Evolutionary conservation across 2,113 vertebrate species (phyloP).

Genomic region (Bubalus kerabau): DNA sequence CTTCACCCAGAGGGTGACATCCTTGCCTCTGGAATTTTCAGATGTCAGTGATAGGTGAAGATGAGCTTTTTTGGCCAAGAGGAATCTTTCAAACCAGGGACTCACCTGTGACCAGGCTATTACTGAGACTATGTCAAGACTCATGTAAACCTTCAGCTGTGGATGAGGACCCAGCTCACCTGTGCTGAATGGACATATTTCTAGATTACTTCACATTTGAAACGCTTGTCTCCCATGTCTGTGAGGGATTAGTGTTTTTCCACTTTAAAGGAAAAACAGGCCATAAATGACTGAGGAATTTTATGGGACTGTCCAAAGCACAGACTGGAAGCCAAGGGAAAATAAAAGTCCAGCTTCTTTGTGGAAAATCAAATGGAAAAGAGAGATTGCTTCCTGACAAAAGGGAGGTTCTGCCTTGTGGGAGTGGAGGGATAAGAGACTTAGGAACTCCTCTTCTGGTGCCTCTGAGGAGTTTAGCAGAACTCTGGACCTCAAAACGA

Average conservation of each 20-base stretch:
- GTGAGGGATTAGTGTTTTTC: constrained; percentile 53
- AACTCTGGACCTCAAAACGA: background rate
- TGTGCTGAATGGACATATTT: background rate
- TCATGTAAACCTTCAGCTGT: background rate
- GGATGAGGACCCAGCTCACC: background rate
- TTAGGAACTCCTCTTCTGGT: background rate
- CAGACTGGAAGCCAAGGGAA: constrained; percentile 60
- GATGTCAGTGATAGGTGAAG: background rate
- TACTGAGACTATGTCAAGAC: background rate
- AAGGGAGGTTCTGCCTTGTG: background rate
- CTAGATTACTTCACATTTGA: background rate
- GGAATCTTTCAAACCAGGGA: background rate
- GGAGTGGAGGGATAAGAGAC: background rate
- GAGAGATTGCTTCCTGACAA: constrained; percentile 32
- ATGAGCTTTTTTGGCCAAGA: background rate
- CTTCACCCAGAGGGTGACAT: background rate
- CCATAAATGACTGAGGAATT: constrained; percentile 71
- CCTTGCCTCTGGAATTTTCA: background rate
- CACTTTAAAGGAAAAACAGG: constrained; percentile 63
- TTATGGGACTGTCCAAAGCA: constrained; percentile 57
- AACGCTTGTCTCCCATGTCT: background rate
- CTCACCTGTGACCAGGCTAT: background rate
- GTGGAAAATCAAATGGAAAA: constrained; percentile 41
- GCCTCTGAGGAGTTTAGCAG: background rate
- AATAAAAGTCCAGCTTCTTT: constrained; percentile 54